Evolutionary conservation across 2,888 invertebrate species (phyloP), one percentile per base, ranked within the genome.

Genomic region (Phortica okadai): DNA sequence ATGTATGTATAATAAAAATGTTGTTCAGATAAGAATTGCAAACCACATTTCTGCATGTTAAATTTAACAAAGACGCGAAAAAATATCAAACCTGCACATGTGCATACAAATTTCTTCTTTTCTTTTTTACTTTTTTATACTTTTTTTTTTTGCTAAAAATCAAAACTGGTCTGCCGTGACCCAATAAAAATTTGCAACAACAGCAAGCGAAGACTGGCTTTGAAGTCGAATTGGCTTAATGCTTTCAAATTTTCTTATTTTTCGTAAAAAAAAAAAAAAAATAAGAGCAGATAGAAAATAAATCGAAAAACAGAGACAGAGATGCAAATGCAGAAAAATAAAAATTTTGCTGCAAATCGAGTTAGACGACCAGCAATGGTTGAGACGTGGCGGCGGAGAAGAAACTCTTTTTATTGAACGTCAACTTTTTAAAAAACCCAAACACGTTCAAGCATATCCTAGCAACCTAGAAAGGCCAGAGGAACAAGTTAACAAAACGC

Each of bases 151-250:
- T 10, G 33, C 56, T 14, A 72, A 72, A 41, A n/a, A 16, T 6
- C 33, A 25, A 86, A 85, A 85, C 85, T 86, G 85, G 85, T 85
- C 88, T 83, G 80, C 80, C 80, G 80, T 85, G 85, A 85, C 85
- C 85, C 84, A 85, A 84, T 81, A 80, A 82, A 56, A 11, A 66
- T 16, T 74, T 77, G 74, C 76, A 64, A 62, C 74, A 56, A 62
- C 74, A 56, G 80, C 75, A 67, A 77, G 80, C 59, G 73, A 70
- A 69, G 44, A 66, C 73, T 73, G 44, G 25, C 66, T 44, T 11
- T 21, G n/a, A 16, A 58, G 3, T 10, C n/a, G n/a, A 44, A 45
- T 21, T 2, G 50, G 50, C 50, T 50, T 33, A 33, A 33, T 33
- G 33, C 33, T 5, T 50, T 50, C 14, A 50, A 14, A 3, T 8